Base-by-base conservation (phyloP, 2,113 vertebrate genomes). In the Cynocephalus volans region DNA sequence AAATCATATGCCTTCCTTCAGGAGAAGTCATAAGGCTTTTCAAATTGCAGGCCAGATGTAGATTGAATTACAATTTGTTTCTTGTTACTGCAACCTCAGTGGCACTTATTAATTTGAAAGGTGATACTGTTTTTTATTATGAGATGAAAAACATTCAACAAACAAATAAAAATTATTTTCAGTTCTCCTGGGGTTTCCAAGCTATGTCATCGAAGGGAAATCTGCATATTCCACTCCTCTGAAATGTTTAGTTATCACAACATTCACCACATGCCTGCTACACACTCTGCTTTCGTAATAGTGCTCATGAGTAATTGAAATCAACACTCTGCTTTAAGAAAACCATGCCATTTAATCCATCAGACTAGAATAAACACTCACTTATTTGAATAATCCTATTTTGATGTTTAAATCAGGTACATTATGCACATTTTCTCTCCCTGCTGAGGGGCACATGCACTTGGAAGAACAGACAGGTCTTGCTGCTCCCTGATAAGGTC, bases 401-500 rank as follows among this genome's bases (percentile, higher is more conserved):
- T 86, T 97, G 98, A 97, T 79, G 97, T 95, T 98, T 98, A 95
- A 93, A 97, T 97, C 50, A 88, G 65, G 93, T 92, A 96, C 88
- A 95, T 11, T 93, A 91, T 73, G 97, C 69, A 92, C 86, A 67
- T 79, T 98, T 83, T 90, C 90, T 90, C 54, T 96, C 81, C 93
- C 67, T 93, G 80, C 82, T 86, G 97, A 97, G 94, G 88, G 94
- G 98, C 98, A 98, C 90, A 82, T 98, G 98, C 90, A 95, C 84
- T 95, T 87, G 82, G 92, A 98, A 97, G 98, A 98, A 97, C 97
- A 98, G 94, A 92, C 52, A 94, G 98, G 98, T 98, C 98, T 98
- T 97, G 90, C 82, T 99, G 96, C 97, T 98, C 93, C 97, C 96
- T 98, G 97, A 96, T 98, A 98, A 98, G 98, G 98, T 99, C 98